Base-by-base conservation (phyloP, 1,140 invertebrate species). In the Drosophila melanica region DNA sequence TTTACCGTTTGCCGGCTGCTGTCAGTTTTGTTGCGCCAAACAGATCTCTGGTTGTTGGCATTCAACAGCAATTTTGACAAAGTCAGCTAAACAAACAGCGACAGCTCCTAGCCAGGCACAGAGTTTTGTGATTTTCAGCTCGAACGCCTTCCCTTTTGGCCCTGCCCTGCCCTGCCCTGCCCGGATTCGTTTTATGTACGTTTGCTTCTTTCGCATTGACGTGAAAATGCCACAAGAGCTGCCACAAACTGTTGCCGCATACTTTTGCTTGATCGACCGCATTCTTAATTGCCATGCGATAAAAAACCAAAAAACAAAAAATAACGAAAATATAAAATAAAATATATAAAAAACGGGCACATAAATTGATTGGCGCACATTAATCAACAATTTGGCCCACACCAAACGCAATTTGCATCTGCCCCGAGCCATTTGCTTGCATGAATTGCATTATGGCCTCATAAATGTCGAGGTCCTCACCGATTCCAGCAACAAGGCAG, bases 1-100 rank as follows among this genome's bases (percentile, higher is more conserved):
- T 69, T 69, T 62, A 63, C 37, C 37, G 66, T 50, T 68, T n/a
- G 10, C 53, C 42, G 39, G 16, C 33, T 35, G 44, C 81, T 82
- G 79, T 84, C 75, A 68, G 80, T 51, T 78, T 67, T 62, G 73
- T 47, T 50, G 47, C 30, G 42, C 42, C 60, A 79, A 84, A 80
- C 84, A 78, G 55, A 62, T 78, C 59, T 65, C 81, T 74, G 66
- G 78, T 55, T 74, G 78, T 48, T 73, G 60, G 62, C 55, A 71
- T 80, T 80, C 72, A 66, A 80, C 63, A 74, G 27, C 73, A 70
- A 69, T 84, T 84, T 84, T 80, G 76, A 79, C 76, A 79, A 77
- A 77, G 68, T 84, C 80, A 66, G 67, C 75, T 48, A 60, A 73
- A 53, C 39, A 64, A 69, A 62, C 64, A 59, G 45, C 45, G 37